Conservation (phyloP, 2,113 vertebrate species). For the Myodes glareolus region DNA sequence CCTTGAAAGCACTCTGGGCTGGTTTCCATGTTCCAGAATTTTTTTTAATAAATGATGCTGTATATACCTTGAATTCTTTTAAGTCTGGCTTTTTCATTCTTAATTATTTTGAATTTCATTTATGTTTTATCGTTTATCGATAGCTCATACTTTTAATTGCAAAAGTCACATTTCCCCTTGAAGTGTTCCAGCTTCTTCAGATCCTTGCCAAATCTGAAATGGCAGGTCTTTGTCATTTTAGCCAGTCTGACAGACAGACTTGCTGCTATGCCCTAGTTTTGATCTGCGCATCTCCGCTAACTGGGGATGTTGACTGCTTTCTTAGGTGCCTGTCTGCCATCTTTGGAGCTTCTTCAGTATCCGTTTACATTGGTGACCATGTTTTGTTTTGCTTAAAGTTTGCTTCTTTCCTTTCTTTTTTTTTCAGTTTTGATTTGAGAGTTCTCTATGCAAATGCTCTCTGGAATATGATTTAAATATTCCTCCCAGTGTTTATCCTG, state of each 20-base stretch:
- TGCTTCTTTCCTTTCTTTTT: not conserved
- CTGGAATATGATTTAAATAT: not conserved
- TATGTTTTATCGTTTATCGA: not conserved
- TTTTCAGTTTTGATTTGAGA: not conserved
- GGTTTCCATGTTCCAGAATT: slow-evolving; percentile 33
- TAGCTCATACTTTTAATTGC: not conserved
- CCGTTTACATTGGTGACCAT: not conserved
- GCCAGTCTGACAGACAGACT: not conserved
- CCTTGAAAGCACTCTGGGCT: not conserved
- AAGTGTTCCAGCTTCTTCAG: not conserved
- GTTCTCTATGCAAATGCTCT: not conserved
- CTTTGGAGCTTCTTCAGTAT: not conserved
- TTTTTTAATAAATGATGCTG: not conserved
- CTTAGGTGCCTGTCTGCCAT: not conserved
- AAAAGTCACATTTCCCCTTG: not conserved
- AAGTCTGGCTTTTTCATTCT: not conserved
- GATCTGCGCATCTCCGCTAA: not conserved
- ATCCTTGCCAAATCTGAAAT: slow-evolving; percentile 3
- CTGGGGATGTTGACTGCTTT: not conserved
- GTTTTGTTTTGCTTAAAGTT: not conserved
- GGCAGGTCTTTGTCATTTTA: not conserved
- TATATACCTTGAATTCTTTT: not conserved
- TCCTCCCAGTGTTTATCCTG: not conserved
- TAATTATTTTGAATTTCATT: not conserved
- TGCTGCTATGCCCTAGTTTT: not conserved